Percentiles rank a stretch among this genome's conserved stretches.
Evolutionary conservation across 2,113 vertebrate genomes (phyloP).

Genomic region (Aramus guarauna): DNA sequence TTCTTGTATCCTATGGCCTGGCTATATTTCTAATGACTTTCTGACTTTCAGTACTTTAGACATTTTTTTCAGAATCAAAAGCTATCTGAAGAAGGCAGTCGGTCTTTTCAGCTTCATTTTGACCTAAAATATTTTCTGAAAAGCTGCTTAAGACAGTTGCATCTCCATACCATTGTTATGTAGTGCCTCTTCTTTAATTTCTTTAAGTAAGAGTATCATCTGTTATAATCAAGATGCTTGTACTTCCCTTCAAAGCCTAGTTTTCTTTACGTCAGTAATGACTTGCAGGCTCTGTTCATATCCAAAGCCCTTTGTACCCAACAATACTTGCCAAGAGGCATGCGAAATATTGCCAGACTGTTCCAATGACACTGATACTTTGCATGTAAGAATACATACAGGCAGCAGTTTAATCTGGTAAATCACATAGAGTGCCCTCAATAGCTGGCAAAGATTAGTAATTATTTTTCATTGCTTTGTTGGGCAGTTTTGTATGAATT

Average conservation of each 20-base stretch:
- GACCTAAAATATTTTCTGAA: neutral
- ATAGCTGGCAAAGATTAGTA: neutral
- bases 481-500: neutral
- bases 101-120: neutral
- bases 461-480: neutral
- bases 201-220: neutral
- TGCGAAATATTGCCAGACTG: neutral
- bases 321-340: neutral
- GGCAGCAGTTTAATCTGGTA: neutral
- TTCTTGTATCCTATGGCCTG: neutral
- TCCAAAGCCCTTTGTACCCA: neutral
- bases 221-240: neutral
- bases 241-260: neutral
- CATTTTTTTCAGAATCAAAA: neutral
- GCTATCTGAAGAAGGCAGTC: neutral
- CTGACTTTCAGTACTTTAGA: neutral
- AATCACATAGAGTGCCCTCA: neutral
- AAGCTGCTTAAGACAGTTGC: neutral
- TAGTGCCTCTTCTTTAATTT: neutral
- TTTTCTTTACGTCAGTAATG: neutral
- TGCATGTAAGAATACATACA: neutral
- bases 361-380: neutral
- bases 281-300: neutral
- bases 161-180: neutral
- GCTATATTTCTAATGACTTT: neutral